Percentiles rank a stretch among this genome's conserved stretches.
phyloP scores from a whole-genome alignment of 2,797 vertebrate genomes.

The Chelon labrosus region DNA sequence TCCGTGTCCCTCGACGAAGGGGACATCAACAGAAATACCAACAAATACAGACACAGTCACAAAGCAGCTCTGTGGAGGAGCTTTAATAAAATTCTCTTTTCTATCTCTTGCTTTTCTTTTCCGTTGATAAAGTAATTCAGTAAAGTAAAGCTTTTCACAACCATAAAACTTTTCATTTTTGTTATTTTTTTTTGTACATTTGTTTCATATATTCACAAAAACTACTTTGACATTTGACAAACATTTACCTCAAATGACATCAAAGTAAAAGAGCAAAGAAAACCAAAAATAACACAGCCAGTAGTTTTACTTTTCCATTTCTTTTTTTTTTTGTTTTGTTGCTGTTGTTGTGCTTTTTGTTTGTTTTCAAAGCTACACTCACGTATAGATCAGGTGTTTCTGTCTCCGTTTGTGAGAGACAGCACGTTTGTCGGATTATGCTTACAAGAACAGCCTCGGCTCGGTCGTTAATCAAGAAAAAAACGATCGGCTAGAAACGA shows the following conservation, averaged over 20 bases:
- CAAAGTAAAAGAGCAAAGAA: conserved; percentile 77
- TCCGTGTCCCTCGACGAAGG: conserved; percentile 59
- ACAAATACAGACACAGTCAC: conserved; percentile 77
- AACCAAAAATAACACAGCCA: conserved; percentile 63
- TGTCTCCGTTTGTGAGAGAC: conserved; percentile 62
- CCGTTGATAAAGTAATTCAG: conserved; percentile 75
- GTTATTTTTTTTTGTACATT: conserved; percentile 80
- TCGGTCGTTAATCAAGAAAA: conserved; percentile 21
- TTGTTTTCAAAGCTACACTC: conserved; percentile 71
- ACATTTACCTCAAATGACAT: conserved; percentile 87
- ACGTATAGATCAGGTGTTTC: conserved; percentile 53
- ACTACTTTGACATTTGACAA: conserved; percentile 86
- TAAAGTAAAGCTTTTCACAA: conserved; percentile 86
- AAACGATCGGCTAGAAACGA: conserved; percentile 32
- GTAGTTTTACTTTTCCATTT: conserved; percentile 65
- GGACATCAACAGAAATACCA: conserved; percentile 70
- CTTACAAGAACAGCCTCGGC: conserved; percentile 49
- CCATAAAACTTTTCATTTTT: conserved; percentile 77
- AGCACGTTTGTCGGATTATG: conserved; percentile 42
- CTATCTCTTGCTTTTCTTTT: conserved; percentile 68
- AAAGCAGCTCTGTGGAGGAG: conserved; percentile 69
- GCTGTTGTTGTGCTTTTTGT: conserved; percentile 80
- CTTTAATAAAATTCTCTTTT: conserved; percentile 67
- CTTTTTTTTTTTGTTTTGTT: conserved; percentile 34
- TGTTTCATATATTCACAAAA: conserved; percentile 85